Conservation (phyloP, 92 coral and sea anemone genomes). For the Porites evermanni region DNA sequence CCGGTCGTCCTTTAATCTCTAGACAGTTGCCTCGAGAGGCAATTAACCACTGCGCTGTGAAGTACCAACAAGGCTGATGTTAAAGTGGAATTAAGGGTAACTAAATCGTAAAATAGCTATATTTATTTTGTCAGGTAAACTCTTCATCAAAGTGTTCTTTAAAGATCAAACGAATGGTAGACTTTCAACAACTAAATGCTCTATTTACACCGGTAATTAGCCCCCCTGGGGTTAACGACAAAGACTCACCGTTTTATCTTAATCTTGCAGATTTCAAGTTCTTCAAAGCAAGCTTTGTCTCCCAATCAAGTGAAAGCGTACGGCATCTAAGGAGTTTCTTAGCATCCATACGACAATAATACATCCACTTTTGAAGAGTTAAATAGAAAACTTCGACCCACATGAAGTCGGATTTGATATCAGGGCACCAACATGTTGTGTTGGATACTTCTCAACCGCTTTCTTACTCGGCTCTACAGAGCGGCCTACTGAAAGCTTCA, state of each 20-base stretch:
- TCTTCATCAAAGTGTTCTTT: neutral
- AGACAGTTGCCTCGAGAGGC: slow-evolving; percentile 1
- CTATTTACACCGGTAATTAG: slow-evolving; percentile 14
- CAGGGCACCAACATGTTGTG: slow-evolving; percentile 7
- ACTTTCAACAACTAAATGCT: neutral
- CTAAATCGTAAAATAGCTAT: neutral
- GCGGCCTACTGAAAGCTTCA: slow-evolving; percentile 34
- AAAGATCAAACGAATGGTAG: neutral
- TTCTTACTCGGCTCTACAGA: slow-evolving; percentile 31
- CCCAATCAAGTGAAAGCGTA: neutral
- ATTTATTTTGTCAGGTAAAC: neutral
- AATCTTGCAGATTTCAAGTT: slow-evolving; percentile 36
- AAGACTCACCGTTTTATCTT: slow-evolving; percentile 1
- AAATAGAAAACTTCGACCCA: neutral
- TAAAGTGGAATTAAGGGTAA: neutral
- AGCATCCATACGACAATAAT: neutral
- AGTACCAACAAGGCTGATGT: no score
- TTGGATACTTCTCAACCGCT: slow-evolving; percentile 13
- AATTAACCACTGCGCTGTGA: slow-evolving; percentile 23
- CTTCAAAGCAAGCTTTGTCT: slow-evolving; percentile 16
- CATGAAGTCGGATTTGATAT: slow-evolving; percentile 36
- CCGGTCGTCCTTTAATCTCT: neutral
- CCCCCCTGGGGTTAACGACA: slow-evolving; percentile 27
- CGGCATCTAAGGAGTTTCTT: neutral
- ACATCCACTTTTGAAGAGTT: neutral